Evolutionary conservation across 2,113 vertebrate species (phyloP).

Genomic region (Nannospalax galili): DNA sequence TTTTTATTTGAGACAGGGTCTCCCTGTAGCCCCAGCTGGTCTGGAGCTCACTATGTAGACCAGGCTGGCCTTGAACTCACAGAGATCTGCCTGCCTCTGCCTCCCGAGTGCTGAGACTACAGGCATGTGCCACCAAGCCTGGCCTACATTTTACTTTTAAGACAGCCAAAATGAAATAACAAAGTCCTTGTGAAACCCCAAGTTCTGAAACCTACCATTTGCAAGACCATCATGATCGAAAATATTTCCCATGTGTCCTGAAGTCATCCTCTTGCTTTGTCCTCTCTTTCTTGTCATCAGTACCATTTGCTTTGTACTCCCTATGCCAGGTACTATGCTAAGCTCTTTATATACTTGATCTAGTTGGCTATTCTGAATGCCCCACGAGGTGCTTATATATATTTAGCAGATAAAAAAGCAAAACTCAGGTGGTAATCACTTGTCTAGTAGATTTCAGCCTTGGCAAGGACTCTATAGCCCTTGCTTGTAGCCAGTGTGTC

Average conservation of each 20-base stretch:
- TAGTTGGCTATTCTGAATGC: neutral
- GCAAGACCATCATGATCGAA: neutral
- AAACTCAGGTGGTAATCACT: neutral
- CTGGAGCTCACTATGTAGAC: too few species aligned
- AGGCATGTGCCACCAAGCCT: too few species aligned
- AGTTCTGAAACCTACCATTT: neutral
- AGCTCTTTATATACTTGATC: neutral
- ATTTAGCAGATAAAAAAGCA: slow-evolving; percentile 14
- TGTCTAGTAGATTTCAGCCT: neutral
- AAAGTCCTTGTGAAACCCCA: neutral
- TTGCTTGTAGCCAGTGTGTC: neutral
- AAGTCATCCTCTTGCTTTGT: neutral
- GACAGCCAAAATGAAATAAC: neutral
- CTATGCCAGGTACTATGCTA: neutral
- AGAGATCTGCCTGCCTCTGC: too few species aligned
- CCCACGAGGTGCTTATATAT: neutral
- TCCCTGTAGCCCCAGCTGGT: too few species aligned
- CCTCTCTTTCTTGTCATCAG: neutral
- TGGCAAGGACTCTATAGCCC: neutral
- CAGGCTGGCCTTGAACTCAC: too few species aligned
- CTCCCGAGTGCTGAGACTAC: too few species aligned
- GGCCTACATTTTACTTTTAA: slow-evolving; percentile 19
- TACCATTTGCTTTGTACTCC: neutral
- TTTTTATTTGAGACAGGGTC: too few species aligned
- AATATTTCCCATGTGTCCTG: neutral